Evolutionary conservation across 2,797 vertebrate genomes (phyloP), one percentile per base, ranked within the genome.

Genomic region (Todus mexicanus): DNA sequence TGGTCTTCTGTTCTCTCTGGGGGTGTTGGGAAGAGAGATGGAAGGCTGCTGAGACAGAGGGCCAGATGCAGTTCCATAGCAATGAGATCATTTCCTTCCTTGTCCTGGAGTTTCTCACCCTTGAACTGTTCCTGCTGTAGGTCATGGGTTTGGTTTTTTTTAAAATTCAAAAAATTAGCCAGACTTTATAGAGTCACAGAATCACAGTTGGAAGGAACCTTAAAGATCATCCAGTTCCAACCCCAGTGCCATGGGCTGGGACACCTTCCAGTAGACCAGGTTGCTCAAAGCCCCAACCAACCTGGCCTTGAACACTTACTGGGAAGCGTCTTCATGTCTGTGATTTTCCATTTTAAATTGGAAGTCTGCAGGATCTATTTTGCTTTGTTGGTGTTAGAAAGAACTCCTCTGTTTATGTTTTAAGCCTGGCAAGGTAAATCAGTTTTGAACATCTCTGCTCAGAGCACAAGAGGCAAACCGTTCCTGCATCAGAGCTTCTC

Each of bases 391-490:
- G 35, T 65, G 51, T 56, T 27, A 31, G 59, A 78, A 57, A 19
- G 35, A 78, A n/a, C 53, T 31, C 20, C 59, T 48, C 4, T 33
- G 60, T 47, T 82, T 14, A 3, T 22, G 6, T 64, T 79, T 20
- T 15, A 43, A 23, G 57, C 47, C 20, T 69, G 15, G 43, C 54
- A 56, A 50, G 45, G 45, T 37, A 14, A 38, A 38, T 50, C 48
- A 6, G 2, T 11, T 81, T 51, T 31, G 47, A 65, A 53, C 35
- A 47, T 21, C 42, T 7, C 50, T 21, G 50, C 57, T 70, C 1
- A 0, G 65, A 63, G 70, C 0, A 0, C 9, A 5, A 56, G 25
- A 66, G 26, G 40, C 4, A 5, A 77, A 10, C 29, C 5, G 2
- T 33, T 21, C 40, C 9, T 17, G 13, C 11, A 2, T 5, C 0